A percentile compares a stretch with the other conserved stretches of the same genome.
phyloP scores from a whole-genome alignment of 2,888 invertebrate genomes.

The Tachina grossa region DNA sequence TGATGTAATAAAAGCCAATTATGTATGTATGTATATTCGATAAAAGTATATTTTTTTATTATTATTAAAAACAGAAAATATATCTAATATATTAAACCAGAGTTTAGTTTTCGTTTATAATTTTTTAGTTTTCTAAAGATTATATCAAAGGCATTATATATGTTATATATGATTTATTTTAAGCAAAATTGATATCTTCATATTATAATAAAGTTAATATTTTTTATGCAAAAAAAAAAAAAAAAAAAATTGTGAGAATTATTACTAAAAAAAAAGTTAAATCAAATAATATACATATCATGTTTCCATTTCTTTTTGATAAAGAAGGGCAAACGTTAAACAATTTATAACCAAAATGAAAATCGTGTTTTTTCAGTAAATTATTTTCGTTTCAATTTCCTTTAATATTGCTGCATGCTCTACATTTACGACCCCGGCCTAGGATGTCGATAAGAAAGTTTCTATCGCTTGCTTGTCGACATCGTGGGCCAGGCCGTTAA shows the following conservation, averaged over 20 bases:
- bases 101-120: slow-evolving; percentile 40
- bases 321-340: too few species aligned
- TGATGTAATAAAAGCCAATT: slow-evolving; percentile 60
- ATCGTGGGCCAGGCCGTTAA: too few species aligned
- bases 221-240: slow-evolving; percentile 23
- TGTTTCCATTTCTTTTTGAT: slow-evolving; percentile 6
- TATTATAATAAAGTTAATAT: slow-evolving; percentile 39
- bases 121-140: slow-evolving; percentile 55
- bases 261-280: slow-evolving; percentile 18
- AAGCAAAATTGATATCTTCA: slow-evolving; percentile 67
- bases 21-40: neutral
- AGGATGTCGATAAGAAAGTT: too few species aligned
- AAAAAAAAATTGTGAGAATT: neutral
- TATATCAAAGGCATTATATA: slow-evolving; percentile 69
- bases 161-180: slow-evolving; percentile 57
- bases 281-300: slow-evolving; percentile 56
- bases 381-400: too few species aligned
- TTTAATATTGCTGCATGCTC: too few species aligned
- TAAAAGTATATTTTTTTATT: slow-evolving; percentile 37
- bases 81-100: slow-evolving; percentile 32
- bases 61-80: slow-evolving; percentile 44
- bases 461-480: too few species aligned
- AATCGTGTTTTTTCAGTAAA: too few species aligned
- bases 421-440: too few species aligned
- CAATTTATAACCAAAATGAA: too few species aligned